Evolutionary conservation across 2,888 invertebrate genomes (phyloP).

Genomic region (Plebejus anna): DNA sequence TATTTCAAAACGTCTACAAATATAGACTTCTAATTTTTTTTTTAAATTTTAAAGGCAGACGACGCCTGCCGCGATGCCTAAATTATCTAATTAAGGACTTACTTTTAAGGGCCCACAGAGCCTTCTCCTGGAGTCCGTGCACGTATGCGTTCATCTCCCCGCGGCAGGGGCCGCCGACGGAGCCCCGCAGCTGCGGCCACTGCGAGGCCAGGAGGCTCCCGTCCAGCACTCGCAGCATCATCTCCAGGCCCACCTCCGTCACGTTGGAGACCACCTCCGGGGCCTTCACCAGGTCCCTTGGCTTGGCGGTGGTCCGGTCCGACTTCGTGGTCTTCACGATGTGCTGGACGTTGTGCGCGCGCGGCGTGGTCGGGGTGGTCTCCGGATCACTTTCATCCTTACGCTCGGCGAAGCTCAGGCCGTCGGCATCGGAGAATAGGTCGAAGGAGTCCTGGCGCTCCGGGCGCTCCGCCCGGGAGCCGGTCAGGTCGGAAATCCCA

Average conservation of each 20-base stretch:
- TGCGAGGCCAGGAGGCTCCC: constrained; percentile 77
- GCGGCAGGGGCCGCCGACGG: constrained; percentile 73
- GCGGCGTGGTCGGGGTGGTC: constrained; percentile 57
- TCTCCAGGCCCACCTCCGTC: constrained; percentile 63
- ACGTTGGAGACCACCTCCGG: constrained; percentile 48
- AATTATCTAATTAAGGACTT: constrained; percentile 56
- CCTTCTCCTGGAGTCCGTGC: constrained; percentile 75
- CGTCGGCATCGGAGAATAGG: constrained; percentile 66
- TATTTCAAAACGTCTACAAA: no score
- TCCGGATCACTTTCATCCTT: constrained; percentile 54
- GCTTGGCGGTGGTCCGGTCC: constrained; percentile 40
- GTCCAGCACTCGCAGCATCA: constrained; percentile 78
- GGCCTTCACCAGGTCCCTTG: constrained; percentile 55
- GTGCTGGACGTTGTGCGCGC: constrained; percentile 71
- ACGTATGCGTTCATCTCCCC: constrained; percentile 81
- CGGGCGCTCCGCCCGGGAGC: constrained; percentile 47
- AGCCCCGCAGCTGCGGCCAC: constrained; percentile 73
- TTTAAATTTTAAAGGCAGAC: no score
- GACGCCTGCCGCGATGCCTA: not conserved
- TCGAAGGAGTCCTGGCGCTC: constrained; percentile 51
- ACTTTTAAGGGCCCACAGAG: constrained; percentile 87
- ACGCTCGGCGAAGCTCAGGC: constrained; percentile 55
- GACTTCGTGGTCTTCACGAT: constrained; percentile 58
- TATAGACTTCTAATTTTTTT: no score
- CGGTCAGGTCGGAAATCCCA: constrained; percentile 62